Evolutionary conservation across 2,797 vertebrate genomes (phyloP), one percentile per base, ranked within the genome.

Genomic region (Meriones psammophilus): DNA sequence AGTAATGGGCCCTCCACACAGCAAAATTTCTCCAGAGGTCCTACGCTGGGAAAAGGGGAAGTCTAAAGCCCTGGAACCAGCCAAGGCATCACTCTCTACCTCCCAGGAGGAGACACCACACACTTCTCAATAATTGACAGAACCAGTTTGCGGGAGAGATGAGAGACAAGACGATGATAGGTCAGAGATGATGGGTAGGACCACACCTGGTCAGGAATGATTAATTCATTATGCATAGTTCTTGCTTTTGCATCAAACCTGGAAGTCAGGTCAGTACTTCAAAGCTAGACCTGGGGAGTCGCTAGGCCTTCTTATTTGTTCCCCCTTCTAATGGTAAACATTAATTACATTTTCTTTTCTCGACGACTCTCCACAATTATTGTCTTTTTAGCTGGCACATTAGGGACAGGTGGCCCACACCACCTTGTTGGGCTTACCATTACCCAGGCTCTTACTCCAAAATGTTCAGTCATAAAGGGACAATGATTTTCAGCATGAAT

Each of bases 401-500:
- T 36, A 36, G 22, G 8, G 1, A 36, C 39, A 50, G 30, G 30
- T 64, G 39, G 1, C 12, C 73, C 7, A 24, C 7, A 8, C 18
- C 20, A 77, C 22, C 17, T 50, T 15, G 1, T 62, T 46, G 36
- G 58, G 58, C 13, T 50, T 26, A 10, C 22, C 8, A 66, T 1
- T n/a, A 4, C 14, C 30, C 60, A 66, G 42, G 30, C 13, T 50
- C 64, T 66, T 42, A 26, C 33, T 14, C 36, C 42, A 88, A 88
- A 76, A 13, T 8, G 8, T 13, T 12, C 10, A 54, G 22, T 86
- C n/a, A 8, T 1, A 30, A 62, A 80, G 92, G 56, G 46, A 92
- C 39, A 91, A 20, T 91, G 33, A 0, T 56, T 92, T 94, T 77
- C 7, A 94, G 20, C 66, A 95, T 94, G 95, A 90, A 62, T 94